Evolutionary conservation across 2,888 invertebrate genomes (phyloP).

Genomic region (Caprella mutica): DNA sequence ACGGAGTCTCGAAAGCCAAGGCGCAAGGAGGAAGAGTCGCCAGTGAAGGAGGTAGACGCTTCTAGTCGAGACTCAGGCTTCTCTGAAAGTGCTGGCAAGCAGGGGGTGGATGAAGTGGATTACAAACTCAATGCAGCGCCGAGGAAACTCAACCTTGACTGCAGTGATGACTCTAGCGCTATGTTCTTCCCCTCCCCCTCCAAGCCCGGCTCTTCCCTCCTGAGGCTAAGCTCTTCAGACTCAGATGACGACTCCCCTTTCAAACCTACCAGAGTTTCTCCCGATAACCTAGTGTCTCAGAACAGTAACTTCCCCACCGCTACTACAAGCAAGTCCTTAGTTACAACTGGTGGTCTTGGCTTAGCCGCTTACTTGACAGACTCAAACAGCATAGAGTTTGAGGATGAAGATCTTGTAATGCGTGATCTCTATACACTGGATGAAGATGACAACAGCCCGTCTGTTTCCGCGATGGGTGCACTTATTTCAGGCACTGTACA

Average conservation of each 20-base stretch:
- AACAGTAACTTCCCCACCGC: not conserved
- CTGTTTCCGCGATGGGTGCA: not conserved
- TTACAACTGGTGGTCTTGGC: no score
- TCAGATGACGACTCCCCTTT: not conserved
- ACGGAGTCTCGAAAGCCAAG: not conserved
- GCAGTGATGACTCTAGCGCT: no score
- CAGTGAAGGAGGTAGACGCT: slow-evolving; percentile 24
- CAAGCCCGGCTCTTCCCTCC: not conserved
- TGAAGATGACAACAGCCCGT: not conserved
- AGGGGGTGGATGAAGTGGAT: not conserved
- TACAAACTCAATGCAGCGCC: slow-evolving; percentile 13
- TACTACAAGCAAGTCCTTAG: no score
- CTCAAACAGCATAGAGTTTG: no score
- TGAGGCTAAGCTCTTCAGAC: not conserved
- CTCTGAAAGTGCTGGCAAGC: slow-evolving; percentile 27
- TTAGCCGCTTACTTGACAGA: no score
- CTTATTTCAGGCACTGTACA: not conserved
- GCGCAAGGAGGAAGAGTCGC: slow-evolving; percentile 8
- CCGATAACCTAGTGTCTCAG: not conserved
- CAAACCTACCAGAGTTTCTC: not conserved
- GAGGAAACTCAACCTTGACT: slow-evolving; percentile 30
- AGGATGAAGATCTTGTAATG: slow-evolving; percentile 6
- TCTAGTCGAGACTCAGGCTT: slow-evolving; percentile 26
- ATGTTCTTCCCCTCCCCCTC: no score
- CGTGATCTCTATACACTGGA: slow-evolving; percentile 6